These are phyloP conservation scores for Caretta caretta DNA, from an alignment of 2,113 vertebrate genomes.

Conservation along the genomic window DNA sequence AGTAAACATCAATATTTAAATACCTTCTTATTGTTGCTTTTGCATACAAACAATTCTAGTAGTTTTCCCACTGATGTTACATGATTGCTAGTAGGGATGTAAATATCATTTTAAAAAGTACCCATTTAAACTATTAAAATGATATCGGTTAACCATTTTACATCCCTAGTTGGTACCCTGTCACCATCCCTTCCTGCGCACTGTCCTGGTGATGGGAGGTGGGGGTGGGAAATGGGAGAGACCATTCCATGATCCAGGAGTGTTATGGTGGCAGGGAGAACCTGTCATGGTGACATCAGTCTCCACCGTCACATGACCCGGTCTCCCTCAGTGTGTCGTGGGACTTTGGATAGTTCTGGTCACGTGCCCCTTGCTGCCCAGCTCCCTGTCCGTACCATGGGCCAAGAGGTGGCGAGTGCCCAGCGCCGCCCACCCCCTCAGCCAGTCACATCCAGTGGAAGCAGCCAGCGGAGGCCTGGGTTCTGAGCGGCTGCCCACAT, in stretches of 20 bases:
- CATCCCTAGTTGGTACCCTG: background rate
- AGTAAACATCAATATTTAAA: background rate
- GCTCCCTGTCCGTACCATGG: constrained; percentile 55
- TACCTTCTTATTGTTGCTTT: background rate
- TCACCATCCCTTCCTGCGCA: background rate
- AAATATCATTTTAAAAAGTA: too few species aligned
- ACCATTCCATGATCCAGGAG: background rate
- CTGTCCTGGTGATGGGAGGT: constrained; percentile 3
- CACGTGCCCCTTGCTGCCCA: constrained; percentile 61
- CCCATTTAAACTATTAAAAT: too few species aligned
- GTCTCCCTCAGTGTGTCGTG: background rate
- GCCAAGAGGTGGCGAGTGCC: constrained; percentile 50
- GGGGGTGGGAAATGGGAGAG: background rate
- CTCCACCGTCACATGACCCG: constrained; percentile 36
- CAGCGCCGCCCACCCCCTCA: rapidly evolving
- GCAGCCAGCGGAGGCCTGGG: background rate
- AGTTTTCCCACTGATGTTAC: background rate
- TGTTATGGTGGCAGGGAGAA: background rate
- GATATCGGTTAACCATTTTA: too few species aligned
- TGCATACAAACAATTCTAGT: rapidly evolving
- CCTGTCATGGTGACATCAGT: background rate
- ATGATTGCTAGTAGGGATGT: background rate
- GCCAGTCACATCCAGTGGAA: background rate
- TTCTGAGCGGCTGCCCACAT: background rate
- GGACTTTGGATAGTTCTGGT: constrained; percentile 55